Evolutionary conservation across 2,113 vertebrate species (phyloP), one percentile per base, ranked within the genome.

Genomic region (Microcebus griseorufus): DNA sequence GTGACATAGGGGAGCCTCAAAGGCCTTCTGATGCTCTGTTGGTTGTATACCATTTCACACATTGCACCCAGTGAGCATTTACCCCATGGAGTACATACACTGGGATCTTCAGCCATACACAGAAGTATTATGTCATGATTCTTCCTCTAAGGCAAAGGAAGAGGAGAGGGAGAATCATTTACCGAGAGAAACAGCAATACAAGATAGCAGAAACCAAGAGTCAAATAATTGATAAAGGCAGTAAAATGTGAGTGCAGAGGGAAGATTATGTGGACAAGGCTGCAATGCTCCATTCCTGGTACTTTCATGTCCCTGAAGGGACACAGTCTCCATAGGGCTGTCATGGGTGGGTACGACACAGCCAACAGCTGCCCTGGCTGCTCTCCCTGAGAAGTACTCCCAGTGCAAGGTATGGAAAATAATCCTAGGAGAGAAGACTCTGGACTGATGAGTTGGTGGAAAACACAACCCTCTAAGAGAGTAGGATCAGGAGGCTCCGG

Each of bases 41-140:
- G 8, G 39, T 9, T 10, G 3, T 23, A 37, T 9, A 37, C 6
- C 51, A 6, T 48, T 81, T 88, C n/a, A 45, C 14, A 51, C 2
- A 17, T 34, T 12, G 3, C 5, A 20, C 4, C n/a, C 75, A 86
- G 42, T 25, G 45, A 53, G 12, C 2, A 29, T 64, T 70, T 69
- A 9, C 7, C 53, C 8, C 4, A 7, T 4, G 13, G 20, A 3
- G 0, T 75, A 14, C 34, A 25, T 25, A 42, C 6, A 65, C 22
- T 9, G 34, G n/a, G 23, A 58, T 8, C 48, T 14, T 9, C n/a
- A 42, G 62, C 32, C 22, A 58, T 48, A 42, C 51, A 94, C 9
- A 48, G 12, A 55, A 29, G 8, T 55, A 45, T 13, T 17, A 14
- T 42, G 2, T n/a, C 58, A 60, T 23, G 55, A 70, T 90, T 90